A percentile compares a stretch with the other conserved stretches of the same genome.
Conservation (phyloP, 2,797 vertebrate species). For the Phrynocephalus vlangalii region DNA sequence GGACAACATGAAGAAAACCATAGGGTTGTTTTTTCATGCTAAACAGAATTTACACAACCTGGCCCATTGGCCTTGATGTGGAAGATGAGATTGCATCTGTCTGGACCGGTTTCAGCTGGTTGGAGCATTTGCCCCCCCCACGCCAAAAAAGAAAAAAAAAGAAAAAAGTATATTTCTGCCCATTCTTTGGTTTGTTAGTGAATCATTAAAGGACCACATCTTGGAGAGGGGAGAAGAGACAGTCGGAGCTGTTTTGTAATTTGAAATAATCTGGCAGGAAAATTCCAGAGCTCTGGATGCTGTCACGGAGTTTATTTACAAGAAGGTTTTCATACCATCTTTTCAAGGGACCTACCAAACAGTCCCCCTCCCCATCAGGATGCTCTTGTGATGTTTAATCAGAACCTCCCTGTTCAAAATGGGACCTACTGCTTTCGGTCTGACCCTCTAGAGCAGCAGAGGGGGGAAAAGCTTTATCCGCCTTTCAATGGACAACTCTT, state of each 20-base stretch:
- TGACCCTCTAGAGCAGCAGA: too few species aligned
- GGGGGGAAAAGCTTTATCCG: too few species aligned
- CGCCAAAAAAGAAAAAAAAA: not conserved
- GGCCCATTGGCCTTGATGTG: not conserved
- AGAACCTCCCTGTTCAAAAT: too few species aligned
- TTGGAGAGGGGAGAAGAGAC: conserved; percentile 29
- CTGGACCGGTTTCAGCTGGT: conserved; percentile 32
- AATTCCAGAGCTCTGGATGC: not conserved
- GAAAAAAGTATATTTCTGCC: not conserved
- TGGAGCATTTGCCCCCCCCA: conserved; percentile 5
- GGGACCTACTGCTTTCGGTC: too few species aligned
- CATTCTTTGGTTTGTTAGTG: conserved; percentile 40
- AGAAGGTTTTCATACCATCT: not conserved
- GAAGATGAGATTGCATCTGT: conserved; percentile 17
- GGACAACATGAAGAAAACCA: not conserved
- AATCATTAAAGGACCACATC: not conserved
- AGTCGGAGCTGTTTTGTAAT: conserved; percentile 34
- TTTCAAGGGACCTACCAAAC: not conserved
- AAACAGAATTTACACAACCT: not conserved
- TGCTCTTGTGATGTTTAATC: not conserved
- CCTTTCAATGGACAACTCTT: too few species aligned
- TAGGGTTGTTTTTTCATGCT: conserved; percentile 15
- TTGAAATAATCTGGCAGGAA: not conserved
- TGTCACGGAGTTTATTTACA: not conserved
- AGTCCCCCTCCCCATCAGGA: not conserved